Evolutionary conservation across 2,797 vertebrate species (phyloP).

Genomic region (Poecilia picta): DNA sequence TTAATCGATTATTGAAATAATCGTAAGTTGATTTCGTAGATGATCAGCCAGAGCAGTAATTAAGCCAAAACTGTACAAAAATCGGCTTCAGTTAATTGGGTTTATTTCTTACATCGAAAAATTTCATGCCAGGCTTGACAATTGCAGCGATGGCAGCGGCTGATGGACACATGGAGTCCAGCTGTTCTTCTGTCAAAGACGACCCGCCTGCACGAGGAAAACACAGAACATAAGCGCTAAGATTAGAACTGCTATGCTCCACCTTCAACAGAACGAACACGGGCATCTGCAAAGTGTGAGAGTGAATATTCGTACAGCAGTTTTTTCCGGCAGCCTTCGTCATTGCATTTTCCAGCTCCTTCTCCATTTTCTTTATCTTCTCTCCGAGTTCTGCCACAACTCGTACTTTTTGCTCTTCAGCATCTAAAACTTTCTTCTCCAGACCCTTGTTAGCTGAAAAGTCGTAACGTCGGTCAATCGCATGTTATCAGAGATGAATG

Average conservation of each 20-base stretch:
- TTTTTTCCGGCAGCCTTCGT: constrained; percentile 86
- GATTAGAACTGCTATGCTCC: neutral
- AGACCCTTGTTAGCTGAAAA: constrained; percentile 85
- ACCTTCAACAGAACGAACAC: neutral
- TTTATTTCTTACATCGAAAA: constrained; percentile 87
- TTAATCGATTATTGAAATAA: too few species aligned
- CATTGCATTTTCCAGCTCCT: constrained; percentile 91
- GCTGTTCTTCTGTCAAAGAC: constrained; percentile 89
- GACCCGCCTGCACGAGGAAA: constrained; percentile 77
- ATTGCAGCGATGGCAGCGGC: constrained; percentile 94
- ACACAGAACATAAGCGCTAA: neutral
- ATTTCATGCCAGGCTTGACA: constrained; percentile 96
- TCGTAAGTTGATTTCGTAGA: too few species aligned
- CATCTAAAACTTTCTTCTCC: constrained; percentile 85
- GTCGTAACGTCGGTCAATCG: constrained; percentile 8
- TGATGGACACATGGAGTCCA: constrained; percentile 93
- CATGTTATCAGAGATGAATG: neutral
- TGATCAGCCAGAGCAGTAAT: too few species aligned
- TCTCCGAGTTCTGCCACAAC: constrained; percentile 88
- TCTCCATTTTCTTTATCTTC: constrained; percentile 89
- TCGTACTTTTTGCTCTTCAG: constrained; percentile 80
- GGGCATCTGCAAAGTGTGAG: neutral
- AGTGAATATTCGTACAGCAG: constrained; percentile 84
- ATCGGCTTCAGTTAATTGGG: too few species aligned
- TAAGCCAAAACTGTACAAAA: neutral